These are phyloP conservation scores for Cephus cinctus DNA, from an alignment of 1,140 invertebrate genomes.

Conservation along the genomic window DNA sequence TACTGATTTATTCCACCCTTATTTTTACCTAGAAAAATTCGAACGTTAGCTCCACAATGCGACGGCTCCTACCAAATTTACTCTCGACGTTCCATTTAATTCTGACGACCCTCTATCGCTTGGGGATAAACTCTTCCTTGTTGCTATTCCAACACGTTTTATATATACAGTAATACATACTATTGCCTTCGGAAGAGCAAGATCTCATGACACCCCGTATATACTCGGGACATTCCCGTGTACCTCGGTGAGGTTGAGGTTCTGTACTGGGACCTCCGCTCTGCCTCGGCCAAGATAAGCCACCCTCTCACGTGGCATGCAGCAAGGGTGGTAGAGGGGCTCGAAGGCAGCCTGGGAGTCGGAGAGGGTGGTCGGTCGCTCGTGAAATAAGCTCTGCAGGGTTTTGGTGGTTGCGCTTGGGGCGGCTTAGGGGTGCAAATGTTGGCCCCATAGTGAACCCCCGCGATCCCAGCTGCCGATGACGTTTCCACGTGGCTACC, in stretches of 20 bases:
- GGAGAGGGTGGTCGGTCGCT: slow-evolving; percentile 33
- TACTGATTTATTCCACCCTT: too few relatives aligned
- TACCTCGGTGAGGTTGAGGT: slow-evolving; percentile 10
- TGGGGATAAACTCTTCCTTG: too few relatives aligned
- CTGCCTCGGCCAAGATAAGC: slow-evolving; percentile 44
- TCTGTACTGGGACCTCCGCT: slow-evolving; percentile 20
- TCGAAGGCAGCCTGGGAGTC: slow-evolving; percentile 6
- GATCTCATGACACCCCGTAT: slow-evolving; percentile 21
- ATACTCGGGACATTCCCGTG: slow-evolving; percentile 20
- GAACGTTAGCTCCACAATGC: too few relatives aligned
- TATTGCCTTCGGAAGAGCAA: too few relatives aligned
- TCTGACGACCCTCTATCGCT: too few relatives aligned
- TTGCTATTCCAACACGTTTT: too few relatives aligned
- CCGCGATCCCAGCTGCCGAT: slow-evolving; percentile 52
- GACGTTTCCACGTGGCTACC: slow-evolving; percentile 55
- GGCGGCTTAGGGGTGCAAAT: slow-evolving; percentile 42
- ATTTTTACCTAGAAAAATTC: too few relatives aligned
- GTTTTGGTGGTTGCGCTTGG: slow-evolving; percentile 51
- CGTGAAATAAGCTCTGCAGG: slow-evolving; percentile 56
- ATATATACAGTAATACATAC: too few relatives aligned
- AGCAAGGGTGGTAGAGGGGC: neutral
- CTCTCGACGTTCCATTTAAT: too few relatives aligned
- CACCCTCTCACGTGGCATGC: slow-evolving; percentile 26
- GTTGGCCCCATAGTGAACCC: slow-evolving; percentile 32
- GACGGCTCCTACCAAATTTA: too few relatives aligned